These are phyloP conservation scores for Condylura cristata DNA, from an alignment of 2,113 vertebrate species.

Conservation along the genomic window DNA sequence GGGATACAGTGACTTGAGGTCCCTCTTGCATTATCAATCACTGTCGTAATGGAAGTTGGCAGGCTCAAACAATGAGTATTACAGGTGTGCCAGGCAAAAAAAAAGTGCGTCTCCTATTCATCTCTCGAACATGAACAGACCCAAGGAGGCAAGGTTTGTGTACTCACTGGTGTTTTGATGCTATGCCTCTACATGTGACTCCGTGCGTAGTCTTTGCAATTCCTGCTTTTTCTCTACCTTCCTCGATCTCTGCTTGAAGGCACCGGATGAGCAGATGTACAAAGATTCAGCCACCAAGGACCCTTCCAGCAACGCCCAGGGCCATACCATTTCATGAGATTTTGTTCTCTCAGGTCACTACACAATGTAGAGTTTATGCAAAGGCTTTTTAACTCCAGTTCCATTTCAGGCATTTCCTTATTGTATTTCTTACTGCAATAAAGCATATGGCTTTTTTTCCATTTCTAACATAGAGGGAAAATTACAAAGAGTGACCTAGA, in stretches of 20 bases:
- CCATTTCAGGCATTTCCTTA: conserved; percentile 46
- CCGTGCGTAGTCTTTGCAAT: neutral
- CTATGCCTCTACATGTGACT: neutral
- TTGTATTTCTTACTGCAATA: conserved; percentile 14
- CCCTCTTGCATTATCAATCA: neutral
- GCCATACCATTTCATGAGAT: neutral
- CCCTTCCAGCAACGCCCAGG: neutral
- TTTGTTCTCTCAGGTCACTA: conserved; percentile 8
- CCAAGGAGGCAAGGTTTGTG: too few species aligned
- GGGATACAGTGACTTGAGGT: neutral
- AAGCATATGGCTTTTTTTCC: conserved; percentile 11
- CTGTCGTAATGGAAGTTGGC: neutral
- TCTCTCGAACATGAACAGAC: too few species aligned
- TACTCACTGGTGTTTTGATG: too few species aligned
- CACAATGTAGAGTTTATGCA: neutral
- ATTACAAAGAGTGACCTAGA: conserved; percentile 35
- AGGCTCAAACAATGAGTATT: neutral
- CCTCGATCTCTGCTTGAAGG: neutral
- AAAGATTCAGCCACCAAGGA: neutral
- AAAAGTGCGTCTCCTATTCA: too few species aligned
- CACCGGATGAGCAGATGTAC: neutral
- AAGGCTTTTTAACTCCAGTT: conserved; percentile 49
- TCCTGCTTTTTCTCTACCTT: neutral
- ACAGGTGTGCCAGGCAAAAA: too few species aligned
- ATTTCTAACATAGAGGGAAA: conserved; percentile 57